phyloP scores from a whole-genome alignment of 2,797 vertebrate genomes.

The Pogoniulus pusillus region DNA sequence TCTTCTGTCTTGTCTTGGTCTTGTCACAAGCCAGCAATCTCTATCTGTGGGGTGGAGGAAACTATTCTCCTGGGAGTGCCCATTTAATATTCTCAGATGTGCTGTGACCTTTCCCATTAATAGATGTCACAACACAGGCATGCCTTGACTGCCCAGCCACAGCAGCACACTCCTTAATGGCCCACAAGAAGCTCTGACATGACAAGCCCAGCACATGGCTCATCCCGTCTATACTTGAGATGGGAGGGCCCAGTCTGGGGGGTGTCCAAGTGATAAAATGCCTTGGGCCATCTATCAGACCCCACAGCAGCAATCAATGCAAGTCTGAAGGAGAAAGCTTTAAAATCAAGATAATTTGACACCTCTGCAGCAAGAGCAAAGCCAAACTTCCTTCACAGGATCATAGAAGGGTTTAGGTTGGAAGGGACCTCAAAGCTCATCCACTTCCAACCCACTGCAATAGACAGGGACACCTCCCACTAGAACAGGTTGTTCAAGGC shows the following conservation, averaged over 20 bases:
- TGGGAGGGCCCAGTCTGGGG: not conserved
- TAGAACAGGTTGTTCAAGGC: too few relatives aligned
- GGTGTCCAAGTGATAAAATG: not conserved
- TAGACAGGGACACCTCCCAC: too few relatives aligned
- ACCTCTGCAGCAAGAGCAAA: not conserved
- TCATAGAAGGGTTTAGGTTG: too few relatives aligned
- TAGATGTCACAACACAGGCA: constrained; percentile 24
- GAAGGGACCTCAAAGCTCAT: too few relatives aligned
- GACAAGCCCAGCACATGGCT: not conserved
- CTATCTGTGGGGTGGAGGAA: constrained; percentile 5
- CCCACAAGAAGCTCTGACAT: not conserved
- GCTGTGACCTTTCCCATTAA: constrained; percentile 62
- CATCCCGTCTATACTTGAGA: not conserved
- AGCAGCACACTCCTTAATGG: not conserved
- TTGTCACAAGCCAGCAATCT: not conserved
- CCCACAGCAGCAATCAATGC: not conserved
- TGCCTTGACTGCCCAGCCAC: constrained; percentile 9
- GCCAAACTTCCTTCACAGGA: not conserved
- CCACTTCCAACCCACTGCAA: too few relatives aligned
- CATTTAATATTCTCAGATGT: constrained; percentile 43
- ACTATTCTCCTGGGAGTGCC: not conserved
- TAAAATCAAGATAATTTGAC: not conserved
- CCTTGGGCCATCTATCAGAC: not conserved
- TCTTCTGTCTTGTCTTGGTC: not conserved
- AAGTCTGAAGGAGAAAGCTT: not conserved